phyloP scores from a whole-genome alignment of 35 echinoderm and acorn worm genomes.

The Hemicentrotus pulcherrimus region DNA sequence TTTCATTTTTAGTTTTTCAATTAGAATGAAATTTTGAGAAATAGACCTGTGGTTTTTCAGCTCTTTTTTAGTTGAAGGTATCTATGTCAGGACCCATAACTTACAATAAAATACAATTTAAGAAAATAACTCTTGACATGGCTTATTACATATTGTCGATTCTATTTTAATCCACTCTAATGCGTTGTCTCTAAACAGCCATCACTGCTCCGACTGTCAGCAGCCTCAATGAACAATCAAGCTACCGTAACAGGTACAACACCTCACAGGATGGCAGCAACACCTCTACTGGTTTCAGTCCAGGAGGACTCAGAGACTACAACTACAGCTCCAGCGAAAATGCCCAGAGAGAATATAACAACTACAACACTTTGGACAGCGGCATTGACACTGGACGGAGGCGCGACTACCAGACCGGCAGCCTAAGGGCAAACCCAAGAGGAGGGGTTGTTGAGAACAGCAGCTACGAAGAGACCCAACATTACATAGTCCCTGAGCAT shows the following conservation, averaged over 20 bases:
- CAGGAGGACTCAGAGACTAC: background rate
- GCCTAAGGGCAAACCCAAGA: background rate
- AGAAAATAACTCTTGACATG: background rate
- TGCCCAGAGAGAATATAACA: background rate
- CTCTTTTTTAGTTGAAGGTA: background rate
- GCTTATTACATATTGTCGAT: too few relatives aligned
- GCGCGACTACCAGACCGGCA: background rate
- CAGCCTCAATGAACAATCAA: conserved; percentile 27
- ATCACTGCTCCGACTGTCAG: conserved; percentile 45
- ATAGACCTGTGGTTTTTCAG: background rate
- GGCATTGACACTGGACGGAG: background rate
- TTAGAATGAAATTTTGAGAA: background rate
- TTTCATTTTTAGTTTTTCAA: background rate
- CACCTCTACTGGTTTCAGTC: conserved; percentile 22
- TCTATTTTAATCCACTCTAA: background rate
- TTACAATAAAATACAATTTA: background rate
- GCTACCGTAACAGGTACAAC: background rate
- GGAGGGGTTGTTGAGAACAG: background rate
- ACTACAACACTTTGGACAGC: conserved; percentile 49
- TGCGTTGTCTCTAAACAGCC: background rate
- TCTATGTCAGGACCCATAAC: too few relatives aligned
- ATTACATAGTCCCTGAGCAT: background rate
- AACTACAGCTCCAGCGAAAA: conserved; percentile 34
- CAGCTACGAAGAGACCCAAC: conserved; percentile 48
- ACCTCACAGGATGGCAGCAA: background rate